phyloP scores from a whole-genome alignment of 2,113 vertebrate species.

The Macheiramphus alcinus region DNA sequence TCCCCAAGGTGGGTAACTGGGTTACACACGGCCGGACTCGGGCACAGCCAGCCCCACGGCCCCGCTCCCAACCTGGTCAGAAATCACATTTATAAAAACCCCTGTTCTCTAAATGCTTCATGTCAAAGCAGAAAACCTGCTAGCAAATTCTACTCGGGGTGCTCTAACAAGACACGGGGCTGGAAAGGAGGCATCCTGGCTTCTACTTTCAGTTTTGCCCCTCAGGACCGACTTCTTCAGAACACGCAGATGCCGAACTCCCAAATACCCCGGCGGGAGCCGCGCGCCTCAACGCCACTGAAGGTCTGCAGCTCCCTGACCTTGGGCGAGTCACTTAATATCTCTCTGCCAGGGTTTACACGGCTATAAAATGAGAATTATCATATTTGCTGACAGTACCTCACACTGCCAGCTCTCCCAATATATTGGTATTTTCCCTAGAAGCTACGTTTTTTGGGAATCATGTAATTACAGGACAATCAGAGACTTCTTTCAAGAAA shows the following conservation, averaged over 20 bases:
- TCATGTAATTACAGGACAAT: background rate
- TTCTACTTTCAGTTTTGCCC: background rate
- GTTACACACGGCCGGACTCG: background rate
- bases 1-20: slow-evolving; percentile 51
- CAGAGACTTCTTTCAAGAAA: background rate
- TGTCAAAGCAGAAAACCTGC: background rate
- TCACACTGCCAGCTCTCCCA: background rate
- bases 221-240: background rate
- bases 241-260: background rate
- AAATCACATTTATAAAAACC: background rate
- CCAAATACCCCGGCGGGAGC: background rate
- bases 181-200: background rate
- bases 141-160: background rate
- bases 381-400: background rate
- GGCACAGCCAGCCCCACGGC: background rate
- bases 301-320: background rate
- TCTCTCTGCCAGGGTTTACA: background rate
- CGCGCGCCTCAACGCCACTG: fast-evolving
- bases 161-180: background rate
- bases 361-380: background rate
- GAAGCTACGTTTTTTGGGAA: background rate
- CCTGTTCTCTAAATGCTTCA: background rate
- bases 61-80: background rate
- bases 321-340: background rate
- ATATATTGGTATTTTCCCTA: background rate